Base-by-base conservation (phyloP, 2,888 invertebrate species). In the Galerucella nymphaeae region DNA sequence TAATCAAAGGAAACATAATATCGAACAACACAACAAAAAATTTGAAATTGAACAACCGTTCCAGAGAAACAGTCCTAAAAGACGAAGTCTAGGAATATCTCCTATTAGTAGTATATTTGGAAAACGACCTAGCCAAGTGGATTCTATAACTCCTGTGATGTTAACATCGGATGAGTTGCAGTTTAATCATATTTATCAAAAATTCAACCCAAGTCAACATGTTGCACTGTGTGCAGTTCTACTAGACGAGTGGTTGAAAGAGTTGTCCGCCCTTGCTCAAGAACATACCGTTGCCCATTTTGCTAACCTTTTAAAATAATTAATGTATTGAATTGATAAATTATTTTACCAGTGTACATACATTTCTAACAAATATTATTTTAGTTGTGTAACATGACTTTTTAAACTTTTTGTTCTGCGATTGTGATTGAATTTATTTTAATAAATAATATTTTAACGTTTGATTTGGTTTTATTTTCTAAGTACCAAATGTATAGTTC, bases 161-260 rank as follows among this genome's bases (percentile, higher is more conserved):
- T 61, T 80, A 41, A 77, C 83, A 1, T 68, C 79, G 41, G 83
- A 83, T 73, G 84, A 85, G 69, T 66, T 79, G 18, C 80, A 81
- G 59, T 81, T 81, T 73, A 80, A 80, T 76, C 76, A 82, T 62
- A 78, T 83, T 20, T 85, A 85, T 78, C 85, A 85, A 9, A 86
- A 86, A 77, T 86, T 86, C 75, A 85, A 82, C 50, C 85, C 86
- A 78, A 82, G 89, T 61, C 89, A 91, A 77, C 91, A 92, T 82
- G 88, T 92, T 59, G 93, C 94, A 1, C 88, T 94, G 75, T 94
- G 94, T 82, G 96, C 97, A 1, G 94, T 99, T 8, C 88, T 99
- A 61, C 88, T 98, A 74, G 96, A 97, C 83, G 98, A 99, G 85
- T 97, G 99, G 94, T 89, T 97, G 0, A 97, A 97, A 85, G 98